These are phyloP conservation scores for Drosophila gaucha DNA, from an alignment of 2,888 invertebrate genomes.

Conservation along the genomic window DNA sequence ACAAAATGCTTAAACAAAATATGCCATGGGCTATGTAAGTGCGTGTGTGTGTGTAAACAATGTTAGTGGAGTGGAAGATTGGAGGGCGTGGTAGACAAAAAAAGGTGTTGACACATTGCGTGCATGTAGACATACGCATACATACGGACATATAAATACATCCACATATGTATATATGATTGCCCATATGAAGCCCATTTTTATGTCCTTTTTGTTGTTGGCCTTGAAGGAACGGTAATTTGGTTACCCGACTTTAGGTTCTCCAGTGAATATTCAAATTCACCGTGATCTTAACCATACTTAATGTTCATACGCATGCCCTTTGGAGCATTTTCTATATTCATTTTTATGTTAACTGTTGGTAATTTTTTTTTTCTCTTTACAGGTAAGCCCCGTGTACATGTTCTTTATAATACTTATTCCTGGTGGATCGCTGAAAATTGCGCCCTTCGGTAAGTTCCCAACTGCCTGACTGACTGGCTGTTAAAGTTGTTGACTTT, in stretches of 20 bases:
- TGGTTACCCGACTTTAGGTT: slow-evolving; percentile 19
- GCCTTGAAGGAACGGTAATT: slow-evolving; percentile 58
- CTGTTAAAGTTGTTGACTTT: slow-evolving; percentile 35
- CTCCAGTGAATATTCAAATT: slow-evolving; percentile 17
- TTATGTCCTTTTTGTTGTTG: slow-evolving; percentile 11
- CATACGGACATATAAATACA: neutral
- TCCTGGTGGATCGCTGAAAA: slow-evolving; percentile 2
- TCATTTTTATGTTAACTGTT: slow-evolving; percentile 3
- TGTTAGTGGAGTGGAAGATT: slow-evolving; percentile 42
- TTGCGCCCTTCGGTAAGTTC: slow-evolving; percentile 14
- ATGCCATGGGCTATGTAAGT: slow-evolving; percentile 48
- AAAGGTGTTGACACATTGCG: slow-evolving; percentile 75
- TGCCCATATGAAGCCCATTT: slow-evolving; percentile 60
- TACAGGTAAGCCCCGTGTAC: slow-evolving; percentile 58
- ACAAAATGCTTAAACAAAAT: slow-evolving; percentile 34
- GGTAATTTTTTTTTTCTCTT: slow-evolving; percentile 30
- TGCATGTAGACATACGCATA: slow-evolving; percentile 31
- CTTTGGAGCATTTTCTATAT: neutral
- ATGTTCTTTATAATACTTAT: slow-evolving; percentile 9
- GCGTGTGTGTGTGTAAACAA: slow-evolving; percentile 25
- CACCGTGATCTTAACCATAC: neutral
- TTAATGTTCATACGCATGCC: slow-evolving; percentile 7
- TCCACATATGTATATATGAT: slow-evolving; percentile 41
- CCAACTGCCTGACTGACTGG: neutral
- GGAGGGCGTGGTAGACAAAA: slow-evolving; percentile 48